Percentiles rank a stretch among this genome's conserved stretches.
Evolutionary conservation across 2,797 vertebrate species (phyloP).

Genomic region (Gallirallus australis): DNA sequence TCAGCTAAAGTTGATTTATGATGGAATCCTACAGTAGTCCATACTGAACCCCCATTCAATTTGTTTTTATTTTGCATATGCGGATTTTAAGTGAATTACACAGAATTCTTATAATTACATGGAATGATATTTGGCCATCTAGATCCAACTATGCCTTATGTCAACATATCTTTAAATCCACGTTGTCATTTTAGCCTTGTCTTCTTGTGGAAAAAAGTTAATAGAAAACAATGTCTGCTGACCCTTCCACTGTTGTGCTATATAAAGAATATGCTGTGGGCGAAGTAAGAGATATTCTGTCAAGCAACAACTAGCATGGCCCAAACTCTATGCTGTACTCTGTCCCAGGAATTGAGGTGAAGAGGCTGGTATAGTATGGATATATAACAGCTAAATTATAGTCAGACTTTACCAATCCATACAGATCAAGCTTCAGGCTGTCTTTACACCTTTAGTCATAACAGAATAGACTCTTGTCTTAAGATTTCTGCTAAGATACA

Average conservation of each 20-base stretch:
- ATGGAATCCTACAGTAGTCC: not conserved
- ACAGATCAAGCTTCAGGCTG: not conserved
- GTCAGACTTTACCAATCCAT: not conserved
- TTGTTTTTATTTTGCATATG: not conserved
- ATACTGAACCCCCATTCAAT: not conserved
- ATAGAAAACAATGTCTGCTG: not conserved
- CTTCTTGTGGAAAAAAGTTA: not conserved
- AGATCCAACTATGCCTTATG: not conserved
- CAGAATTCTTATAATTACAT: not conserved
- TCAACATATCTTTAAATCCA: not conserved
- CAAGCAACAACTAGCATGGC: not conserved
- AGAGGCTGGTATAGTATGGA: not conserved
- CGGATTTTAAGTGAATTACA: not conserved
- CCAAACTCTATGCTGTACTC: not conserved
- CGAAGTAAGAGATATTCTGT: not conserved
- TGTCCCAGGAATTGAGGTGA: not conserved
- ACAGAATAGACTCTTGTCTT: not conserved
- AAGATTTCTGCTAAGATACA: not conserved
- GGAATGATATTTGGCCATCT: not conserved
- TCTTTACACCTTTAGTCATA: not conserved
- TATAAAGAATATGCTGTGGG: not conserved
- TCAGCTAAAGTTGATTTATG: not conserved
- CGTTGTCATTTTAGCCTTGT: not conserved
- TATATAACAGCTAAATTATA: not conserved
- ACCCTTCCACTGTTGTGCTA: not conserved